Evolutionary conservation across 2,113 vertebrate genomes (phyloP).

Genomic region (Progne subis): DNA sequence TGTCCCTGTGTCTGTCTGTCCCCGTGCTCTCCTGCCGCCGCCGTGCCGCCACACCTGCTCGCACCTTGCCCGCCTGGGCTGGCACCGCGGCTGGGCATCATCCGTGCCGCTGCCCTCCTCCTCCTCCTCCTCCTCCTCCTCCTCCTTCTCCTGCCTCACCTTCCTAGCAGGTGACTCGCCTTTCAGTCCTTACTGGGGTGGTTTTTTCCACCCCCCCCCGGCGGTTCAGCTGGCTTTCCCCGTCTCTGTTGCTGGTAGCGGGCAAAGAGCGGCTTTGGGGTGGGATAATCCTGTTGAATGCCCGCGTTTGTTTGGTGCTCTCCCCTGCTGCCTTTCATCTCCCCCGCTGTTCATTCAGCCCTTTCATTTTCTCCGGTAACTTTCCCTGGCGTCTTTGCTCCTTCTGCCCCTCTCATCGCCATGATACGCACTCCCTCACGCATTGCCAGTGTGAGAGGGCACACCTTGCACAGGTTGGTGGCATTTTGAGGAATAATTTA

Average conservation of each 20-base stretch:
- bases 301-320: neutral
- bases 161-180: neutral
- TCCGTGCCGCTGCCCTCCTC: neutral
- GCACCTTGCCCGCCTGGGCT: neutral
- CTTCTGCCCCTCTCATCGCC: neutral
- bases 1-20: too few relatives aligned
- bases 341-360: neutral
- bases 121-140: neutral
- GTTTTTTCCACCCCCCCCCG: neutral
- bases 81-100: neutral
- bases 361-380: neutral
- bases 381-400: neutral
- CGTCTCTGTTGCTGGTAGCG: neutral
- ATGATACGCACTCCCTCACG: fast-evolving
- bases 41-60: neutral
- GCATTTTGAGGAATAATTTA: neutral
- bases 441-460: fast-evolving
- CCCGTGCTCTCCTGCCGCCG: neutral
- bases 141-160: neutral
- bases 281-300: neutral
- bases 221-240: too few relatives aligned
- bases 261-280: neutral
- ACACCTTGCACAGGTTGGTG: neutral
- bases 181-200: neutral
- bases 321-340: neutral